These are phyloP conservation scores for Notothenia coriiceps DNA, from an alignment of 2,113 vertebrate genomes.

Conservation along the genomic window DNA sequence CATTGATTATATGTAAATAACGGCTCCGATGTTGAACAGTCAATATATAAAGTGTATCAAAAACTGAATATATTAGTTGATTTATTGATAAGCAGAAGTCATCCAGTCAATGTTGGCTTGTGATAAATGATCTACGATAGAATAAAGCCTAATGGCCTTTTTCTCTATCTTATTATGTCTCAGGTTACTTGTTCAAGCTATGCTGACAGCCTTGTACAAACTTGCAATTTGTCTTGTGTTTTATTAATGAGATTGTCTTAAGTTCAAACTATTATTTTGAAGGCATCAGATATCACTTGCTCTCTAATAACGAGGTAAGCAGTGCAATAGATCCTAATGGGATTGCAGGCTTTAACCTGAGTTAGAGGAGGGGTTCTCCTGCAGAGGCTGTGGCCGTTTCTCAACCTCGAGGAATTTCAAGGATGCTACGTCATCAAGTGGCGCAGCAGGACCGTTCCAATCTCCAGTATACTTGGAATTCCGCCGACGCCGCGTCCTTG, in stretches of 20 bases:
- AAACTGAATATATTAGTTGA: neutral
- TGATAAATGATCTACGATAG: constrained; percentile 18
- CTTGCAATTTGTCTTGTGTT: constrained; percentile 19
- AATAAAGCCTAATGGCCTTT: constrained; percentile 32
- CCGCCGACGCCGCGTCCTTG: too few species aligned
- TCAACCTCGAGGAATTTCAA: too few species aligned
- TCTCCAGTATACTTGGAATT: too few species aligned
- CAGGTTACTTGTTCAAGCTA: constrained; percentile 30
- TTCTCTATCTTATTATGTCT: constrained; percentile 28
- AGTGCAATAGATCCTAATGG: constrained; percentile 13
- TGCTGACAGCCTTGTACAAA: constrained; percentile 1
- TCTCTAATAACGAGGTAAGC: constrained; percentile 18
- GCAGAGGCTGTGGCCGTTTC: neutral
- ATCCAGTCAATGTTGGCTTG: neutral
- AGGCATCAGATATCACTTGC: neutral
- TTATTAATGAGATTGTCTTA: constrained; percentile 4
- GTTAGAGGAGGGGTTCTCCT: constrained; percentile 9
- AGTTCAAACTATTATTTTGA: constrained; percentile 15
- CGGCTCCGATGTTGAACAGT: neutral
- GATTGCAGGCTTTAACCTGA: constrained; percentile 6
- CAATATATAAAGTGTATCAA: too few species aligned
- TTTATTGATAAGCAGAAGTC: neutral
- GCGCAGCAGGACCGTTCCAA: too few species aligned
- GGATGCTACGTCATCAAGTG: too few species aligned
- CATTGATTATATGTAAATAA: neutral